Evolutionary conservation across 2,797 vertebrate species (phyloP), one percentile per base, ranked within the genome.

Genomic region (Petrocephalus sullivani): DNA sequence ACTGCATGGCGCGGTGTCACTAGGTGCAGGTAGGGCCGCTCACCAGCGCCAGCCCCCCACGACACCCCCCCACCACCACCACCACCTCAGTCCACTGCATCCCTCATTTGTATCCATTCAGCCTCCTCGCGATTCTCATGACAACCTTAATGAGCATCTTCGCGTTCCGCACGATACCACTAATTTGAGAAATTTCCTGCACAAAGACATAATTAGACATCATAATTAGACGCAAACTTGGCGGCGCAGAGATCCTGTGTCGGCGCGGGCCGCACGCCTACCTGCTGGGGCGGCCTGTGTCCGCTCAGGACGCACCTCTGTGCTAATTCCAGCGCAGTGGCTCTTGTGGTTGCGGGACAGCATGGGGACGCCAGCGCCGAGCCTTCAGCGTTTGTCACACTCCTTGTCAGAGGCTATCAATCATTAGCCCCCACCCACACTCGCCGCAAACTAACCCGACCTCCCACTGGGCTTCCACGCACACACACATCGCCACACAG

Each of bases 201-300:
- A 96, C 95, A 96, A 96, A 96, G 95, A 96, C 95, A 96, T 96
- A 96, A 96, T 96, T 96, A 96, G 94, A 95, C 94, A 95, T 95
- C 95, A 94, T 96, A 96, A 96, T 96, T 96, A 96, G 95, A 95
- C 93, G 89, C 94, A 96, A 95, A 95, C 94, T 95, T 94, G 89
- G 92, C 92, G 91, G 94, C 93, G 93, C 93, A 93, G 93, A 95
- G 95, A 95, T 95, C 95, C 95, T 96, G 94, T 91, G 95, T 95
- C 96, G 95, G 95, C 95, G 94, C 94, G 92, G 92, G 95, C 95
- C 96, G 94, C 96, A 95, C 96, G 96, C 95, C 96, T 96, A 95
- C 93, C 90, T 92, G 94, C 94, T 94, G 95, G 96, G 96, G 96
- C 95, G 95, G 94, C 94, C 95, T 92, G 90, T 92, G 92, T 93